Percentiles rank a stretch among this genome's conserved stretches.
phyloP scores from a whole-genome alignment of 2,888 invertebrate genomes.

The Drosophila longiperda region DNA sequence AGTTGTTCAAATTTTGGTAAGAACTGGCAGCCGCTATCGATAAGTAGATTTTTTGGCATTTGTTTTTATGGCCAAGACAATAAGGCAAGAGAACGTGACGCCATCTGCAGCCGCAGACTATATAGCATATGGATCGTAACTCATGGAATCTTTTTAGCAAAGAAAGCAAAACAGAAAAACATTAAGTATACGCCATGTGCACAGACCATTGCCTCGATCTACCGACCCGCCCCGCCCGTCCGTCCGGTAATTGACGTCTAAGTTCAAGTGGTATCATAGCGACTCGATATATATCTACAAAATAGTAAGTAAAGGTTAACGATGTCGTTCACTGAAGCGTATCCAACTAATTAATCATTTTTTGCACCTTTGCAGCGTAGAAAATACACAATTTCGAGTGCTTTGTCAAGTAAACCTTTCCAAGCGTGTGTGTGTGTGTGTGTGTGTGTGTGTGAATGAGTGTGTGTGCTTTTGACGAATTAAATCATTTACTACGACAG shows the following conservation, averaged over 20 bases:
- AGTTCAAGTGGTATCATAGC: not conserved
- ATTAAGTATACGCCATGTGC: constrained; percentile 41
- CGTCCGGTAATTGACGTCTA: too few species aligned
- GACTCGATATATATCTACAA: not conserved
- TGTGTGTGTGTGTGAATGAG: not conserved
- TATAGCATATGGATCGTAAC: constrained; percentile 28
- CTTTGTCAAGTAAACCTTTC: constrained; percentile 13
- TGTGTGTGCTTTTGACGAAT: constrained; percentile 7
- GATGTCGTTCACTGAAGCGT: constrained; percentile 21
- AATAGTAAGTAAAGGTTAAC: constrained; percentile 10
- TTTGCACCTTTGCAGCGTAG: not conserved
- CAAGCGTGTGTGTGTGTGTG: not conserved
- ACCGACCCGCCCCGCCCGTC: not conserved
- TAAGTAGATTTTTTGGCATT: constrained; percentile 34
- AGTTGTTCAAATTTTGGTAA: constrained; percentile 25
- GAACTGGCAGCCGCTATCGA: constrained; percentile 27
- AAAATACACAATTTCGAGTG: constrained; percentile 6
- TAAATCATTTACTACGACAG: constrained; percentile 30
- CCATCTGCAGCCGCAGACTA: constrained; percentile 27
- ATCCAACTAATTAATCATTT: constrained; percentile 50
- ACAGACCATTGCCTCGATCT: not conserved
- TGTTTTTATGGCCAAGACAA: constrained; percentile 23
- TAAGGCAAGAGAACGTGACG: constrained; percentile 44
- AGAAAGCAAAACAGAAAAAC: not conserved
- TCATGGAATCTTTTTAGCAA: constrained; percentile 32